phyloP scores from a whole-genome alignment of 53 echinoderm and acorn worm species.

The Patiria pectinifera region DNA sequence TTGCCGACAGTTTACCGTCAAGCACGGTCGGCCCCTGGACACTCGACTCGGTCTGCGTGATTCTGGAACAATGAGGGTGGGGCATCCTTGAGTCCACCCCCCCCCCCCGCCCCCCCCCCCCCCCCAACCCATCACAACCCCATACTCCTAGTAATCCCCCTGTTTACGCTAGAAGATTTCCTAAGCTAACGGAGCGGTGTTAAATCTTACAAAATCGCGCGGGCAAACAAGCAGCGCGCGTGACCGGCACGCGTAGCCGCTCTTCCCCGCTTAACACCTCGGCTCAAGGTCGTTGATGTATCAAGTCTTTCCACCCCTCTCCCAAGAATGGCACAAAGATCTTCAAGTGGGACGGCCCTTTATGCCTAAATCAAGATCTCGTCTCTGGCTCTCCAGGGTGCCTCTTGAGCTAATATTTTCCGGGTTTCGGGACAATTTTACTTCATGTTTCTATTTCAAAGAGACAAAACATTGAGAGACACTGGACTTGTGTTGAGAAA shows the following conservation, averaged over 20 bases:
- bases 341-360: constrained; percentile 2
- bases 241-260: constrained; percentile 11
- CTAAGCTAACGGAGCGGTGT: neutral
- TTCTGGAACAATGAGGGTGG: constrained; percentile 7
- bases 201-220: neutral
- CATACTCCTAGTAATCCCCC: neutral
- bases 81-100: neutral
- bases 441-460: neutral
- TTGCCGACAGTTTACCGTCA: constrained; percentile 9
- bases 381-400: neutral
- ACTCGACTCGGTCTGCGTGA: neutral
- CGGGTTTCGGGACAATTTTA: neutral
- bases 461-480: neutral
- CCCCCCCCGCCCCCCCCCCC: neutral
- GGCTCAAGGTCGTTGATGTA: constrained; percentile 7
- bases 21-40: constrained; percentile 21
- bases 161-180: neutral
- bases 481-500: neutral
- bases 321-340: no score
- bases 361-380: neutral
- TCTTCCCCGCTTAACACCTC: neutral
- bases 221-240: neutral
- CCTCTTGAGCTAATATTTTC: neutral
- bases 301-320: neutral
- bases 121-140: neutral